phyloP scores from a whole-genome alignment of 2,888 invertebrate species.

The Anthrax anthrax region DNA sequence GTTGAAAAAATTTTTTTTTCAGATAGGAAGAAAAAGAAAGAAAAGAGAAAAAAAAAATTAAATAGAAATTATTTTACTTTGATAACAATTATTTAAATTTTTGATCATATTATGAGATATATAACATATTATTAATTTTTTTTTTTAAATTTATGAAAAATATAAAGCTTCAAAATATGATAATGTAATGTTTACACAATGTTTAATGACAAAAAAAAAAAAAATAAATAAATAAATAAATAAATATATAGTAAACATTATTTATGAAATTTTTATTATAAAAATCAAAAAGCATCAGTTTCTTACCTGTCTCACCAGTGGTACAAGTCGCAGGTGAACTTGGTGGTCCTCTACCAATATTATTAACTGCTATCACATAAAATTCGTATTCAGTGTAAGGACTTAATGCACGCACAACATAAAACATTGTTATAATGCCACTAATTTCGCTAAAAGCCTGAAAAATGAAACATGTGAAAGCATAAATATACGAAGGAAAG shows the following conservation, averaged over 20 bases:
- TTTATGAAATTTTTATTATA: no score
- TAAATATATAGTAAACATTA: slow-evolving; percentile 13
- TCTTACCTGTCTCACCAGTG: slow-evolving; percentile 90
- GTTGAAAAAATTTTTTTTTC: no score
- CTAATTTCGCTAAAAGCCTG: slow-evolving; percentile 86
- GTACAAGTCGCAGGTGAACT: slow-evolving; percentile 81
- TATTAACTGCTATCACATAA: slow-evolving; percentile 89
- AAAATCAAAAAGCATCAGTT: no score
- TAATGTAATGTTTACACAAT: no score
- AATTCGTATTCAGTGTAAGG: slow-evolving; percentile 96
- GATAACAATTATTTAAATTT: no score
- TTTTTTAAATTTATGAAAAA: no score
- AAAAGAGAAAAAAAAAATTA: no score
- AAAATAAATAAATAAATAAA: slow-evolving; percentile 18
- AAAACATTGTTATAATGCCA: slow-evolving; percentile 84
- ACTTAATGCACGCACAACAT: slow-evolving; percentile 75
- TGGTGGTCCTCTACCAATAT: slow-evolving; percentile 81
- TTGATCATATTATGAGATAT: no score
- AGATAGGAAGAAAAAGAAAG: neutral
- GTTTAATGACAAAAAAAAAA: no score
- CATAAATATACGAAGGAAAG: neutral
- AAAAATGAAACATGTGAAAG: neutral
- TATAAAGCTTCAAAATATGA: no score
- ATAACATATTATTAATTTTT: no score
- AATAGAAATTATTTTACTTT: neutral